These are phyloP conservation scores for Porphyrio hochstetteri DNA, from an alignment of 2,113 vertebrate species.

Conservation along the genomic window DNA sequence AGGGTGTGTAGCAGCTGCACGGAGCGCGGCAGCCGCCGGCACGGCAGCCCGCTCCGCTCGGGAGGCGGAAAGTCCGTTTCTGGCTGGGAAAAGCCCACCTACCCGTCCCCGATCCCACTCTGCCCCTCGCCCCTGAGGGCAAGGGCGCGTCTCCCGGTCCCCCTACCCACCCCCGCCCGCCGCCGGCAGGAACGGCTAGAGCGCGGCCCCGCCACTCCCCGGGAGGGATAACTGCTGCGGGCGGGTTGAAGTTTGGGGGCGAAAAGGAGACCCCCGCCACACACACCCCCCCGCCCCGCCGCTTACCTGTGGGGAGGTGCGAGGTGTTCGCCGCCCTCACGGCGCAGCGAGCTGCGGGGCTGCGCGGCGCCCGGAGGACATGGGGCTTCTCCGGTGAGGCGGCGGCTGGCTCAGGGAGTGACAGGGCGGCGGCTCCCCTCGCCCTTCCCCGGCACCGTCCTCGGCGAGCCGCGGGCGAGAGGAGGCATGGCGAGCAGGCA, in stretches of 20 bases:
- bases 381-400: not conserved
- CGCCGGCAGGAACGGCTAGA: not conserved
- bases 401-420: slow-evolving; percentile 1
- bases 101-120: not conserved
- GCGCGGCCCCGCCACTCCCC: not conserved
- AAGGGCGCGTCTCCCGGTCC: not conserved
- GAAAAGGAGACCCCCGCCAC: not conserved
- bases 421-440: not conserved
- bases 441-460: not conserved
- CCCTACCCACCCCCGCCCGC: no score
- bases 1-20: slow-evolving; percentile 53
- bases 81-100: not conserved
- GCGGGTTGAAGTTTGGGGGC: not conserved
- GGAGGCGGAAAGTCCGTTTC: not conserved
- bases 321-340: not conserved
- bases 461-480: not conserved
- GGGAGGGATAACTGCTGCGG: not conserved
- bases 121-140: not conserved
- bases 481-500: slow-evolving; percentile 16
- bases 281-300: not conserved
- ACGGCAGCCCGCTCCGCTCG: not conserved
- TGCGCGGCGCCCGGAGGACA: not conserved
- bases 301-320: slow-evolving; percentile 9
- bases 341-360: not conserved
- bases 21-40: not conserved